Percentiles rank a stretch among this genome's conserved stretches.
phyloP scores from a whole-genome alignment of 2,113 vertebrate genomes.

The Amphilophus citrinellus region DNA sequence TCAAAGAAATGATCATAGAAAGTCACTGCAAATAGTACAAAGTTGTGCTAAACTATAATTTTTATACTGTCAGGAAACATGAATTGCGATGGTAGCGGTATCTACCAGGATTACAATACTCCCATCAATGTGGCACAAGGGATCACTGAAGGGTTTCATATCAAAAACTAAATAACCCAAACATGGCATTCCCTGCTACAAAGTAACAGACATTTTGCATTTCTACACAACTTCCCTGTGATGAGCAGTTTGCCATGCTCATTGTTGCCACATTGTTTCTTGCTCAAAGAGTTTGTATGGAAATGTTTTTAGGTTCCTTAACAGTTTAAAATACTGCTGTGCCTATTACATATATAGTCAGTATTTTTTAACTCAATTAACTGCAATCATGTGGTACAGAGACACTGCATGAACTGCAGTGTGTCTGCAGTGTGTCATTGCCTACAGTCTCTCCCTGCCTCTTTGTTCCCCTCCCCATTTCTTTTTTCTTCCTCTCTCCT shows the following conservation, averaged over 20 bases:
- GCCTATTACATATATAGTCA: too few species aligned
- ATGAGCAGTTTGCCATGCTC: too few species aligned
- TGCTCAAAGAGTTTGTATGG: background rate
- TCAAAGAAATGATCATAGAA: background rate
- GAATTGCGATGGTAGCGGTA: background rate
- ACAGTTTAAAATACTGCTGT: background rate
- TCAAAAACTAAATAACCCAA: too few species aligned
- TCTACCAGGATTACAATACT: background rate
- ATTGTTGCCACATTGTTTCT: background rate
- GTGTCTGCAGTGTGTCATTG: too few species aligned
- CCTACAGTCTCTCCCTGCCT: too few species aligned
- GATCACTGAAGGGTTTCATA: background rate
- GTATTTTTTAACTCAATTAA: too few species aligned
- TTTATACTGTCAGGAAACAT: background rate
- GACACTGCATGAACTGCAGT: too few species aligned
- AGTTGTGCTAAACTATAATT: background rate
- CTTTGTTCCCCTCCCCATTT: too few species aligned
- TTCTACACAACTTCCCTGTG: background rate
- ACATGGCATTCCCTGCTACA: background rate
- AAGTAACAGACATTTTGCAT: background rate
- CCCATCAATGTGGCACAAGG: background rate
- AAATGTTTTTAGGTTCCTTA: background rate
- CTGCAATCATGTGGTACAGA: background rate
- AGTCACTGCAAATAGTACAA: background rate
- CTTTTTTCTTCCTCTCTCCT: too few species aligned